These are phyloP conservation scores for Oreocharis arfaki DNA, from an alignment of 2,113 vertebrate genomes.

Conservation along the genomic window DNA sequence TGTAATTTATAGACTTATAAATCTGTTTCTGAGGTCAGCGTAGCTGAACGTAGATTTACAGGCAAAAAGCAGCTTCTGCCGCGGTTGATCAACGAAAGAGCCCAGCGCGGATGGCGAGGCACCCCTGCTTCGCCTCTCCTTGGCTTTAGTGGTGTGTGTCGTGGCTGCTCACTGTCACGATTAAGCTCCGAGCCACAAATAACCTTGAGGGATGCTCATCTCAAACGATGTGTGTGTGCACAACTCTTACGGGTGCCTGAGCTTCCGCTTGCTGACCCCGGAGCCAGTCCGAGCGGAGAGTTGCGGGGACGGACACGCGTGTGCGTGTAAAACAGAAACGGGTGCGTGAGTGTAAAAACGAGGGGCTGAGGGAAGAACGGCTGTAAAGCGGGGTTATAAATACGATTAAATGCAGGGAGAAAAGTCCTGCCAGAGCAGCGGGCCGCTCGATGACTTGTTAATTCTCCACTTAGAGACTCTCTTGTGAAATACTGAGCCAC, in stretches of 20 bases:
- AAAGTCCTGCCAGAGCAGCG: neutral
- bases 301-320: neutral
- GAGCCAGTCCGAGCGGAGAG: neutral
- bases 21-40: neutral
- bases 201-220: neutral
- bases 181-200: neutral
- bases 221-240: fast-evolving
- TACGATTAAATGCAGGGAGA: neutral
- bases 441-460: neutral
- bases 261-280: neutral
- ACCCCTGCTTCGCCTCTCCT: neutral
- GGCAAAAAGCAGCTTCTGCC: neutral
- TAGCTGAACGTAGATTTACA: neutral
- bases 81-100: neutral
- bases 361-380: neutral
- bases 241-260: fast-evolving
- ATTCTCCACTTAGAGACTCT: neutral
- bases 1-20: slow-evolving; percentile 14
- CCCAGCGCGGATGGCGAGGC: neutral
- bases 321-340: neutral
- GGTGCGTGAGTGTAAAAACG: neutral
- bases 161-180: neutral
- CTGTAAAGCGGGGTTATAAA: neutral
- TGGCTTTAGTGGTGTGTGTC: neutral
- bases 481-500: neutral